Percentiles rank a stretch among this genome's conserved stretches.
Evolutionary conservation across 2,888 invertebrate species (phyloP).

Genomic region (Aethes cnicana): DNA sequence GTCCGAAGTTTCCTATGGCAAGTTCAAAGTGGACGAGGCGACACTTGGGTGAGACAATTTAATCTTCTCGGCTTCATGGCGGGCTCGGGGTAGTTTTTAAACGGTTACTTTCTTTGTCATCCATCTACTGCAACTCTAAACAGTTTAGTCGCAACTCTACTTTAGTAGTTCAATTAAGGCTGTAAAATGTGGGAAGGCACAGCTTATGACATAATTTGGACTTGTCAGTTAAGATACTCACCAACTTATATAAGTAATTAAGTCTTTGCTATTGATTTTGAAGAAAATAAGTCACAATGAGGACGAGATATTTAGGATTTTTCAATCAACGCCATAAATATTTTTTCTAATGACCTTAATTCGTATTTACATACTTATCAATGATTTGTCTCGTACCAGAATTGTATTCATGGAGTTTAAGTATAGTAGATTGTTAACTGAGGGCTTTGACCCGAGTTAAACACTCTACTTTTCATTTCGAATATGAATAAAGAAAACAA

Average conservation of each 20-base stretch:
- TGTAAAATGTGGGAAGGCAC: conserved; percentile 29
- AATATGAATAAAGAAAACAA: no score
- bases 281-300: no score
- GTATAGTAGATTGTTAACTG: no score
- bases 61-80: conserved; percentile 64
- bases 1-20: conserved; percentile 63
- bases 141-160: conserved; percentile 53
- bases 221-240: not conserved
- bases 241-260: not conserved
- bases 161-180: conserved; percentile 49
- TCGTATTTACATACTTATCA: no score
- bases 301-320: no score
- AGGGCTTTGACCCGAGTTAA: no score
- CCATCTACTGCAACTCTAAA: conserved; percentile 52
- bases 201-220: conserved; percentile 13
- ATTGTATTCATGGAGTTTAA: no score
- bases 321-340: no score
- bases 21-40: conserved; percentile 59
- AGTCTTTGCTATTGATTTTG: no score
- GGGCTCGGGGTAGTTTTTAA: conserved; percentile 60
- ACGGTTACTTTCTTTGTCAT: conserved; percentile 65
- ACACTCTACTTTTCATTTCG: no score
- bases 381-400: no score
- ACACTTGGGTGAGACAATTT: conserved; percentile 67
- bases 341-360: no score